Base-by-base conservation (phyloP, 2,888 invertebrate species). In the Tenthredo mesomela region DNA sequence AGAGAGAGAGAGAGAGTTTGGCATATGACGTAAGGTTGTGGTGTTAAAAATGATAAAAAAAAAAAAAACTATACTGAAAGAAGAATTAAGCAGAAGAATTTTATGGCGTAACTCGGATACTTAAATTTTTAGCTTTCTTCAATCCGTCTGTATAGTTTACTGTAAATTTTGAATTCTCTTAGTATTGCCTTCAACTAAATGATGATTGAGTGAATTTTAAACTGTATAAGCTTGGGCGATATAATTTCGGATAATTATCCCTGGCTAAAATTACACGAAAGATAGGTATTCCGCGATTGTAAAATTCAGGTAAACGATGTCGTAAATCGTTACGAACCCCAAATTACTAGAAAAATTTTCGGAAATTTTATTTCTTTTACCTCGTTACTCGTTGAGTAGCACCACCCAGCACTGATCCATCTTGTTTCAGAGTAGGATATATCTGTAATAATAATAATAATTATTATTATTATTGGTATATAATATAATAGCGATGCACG, bases 371-470 rank as follows among this genome's bases (percentile, higher is more conserved):
- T 82, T n/a, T 33, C 78, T 84, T 87, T 85, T 88, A 93, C 93
- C 93, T 93, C 85, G 93, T 92, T 85, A 93, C 93, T 89, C 93
- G 88, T 82, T 92, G 93, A 71, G 93, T 93, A 21, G 92, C 92
- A 75, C 92, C 91, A 70, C 92, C 92, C 61, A 93, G 89, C 12
- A 92, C 91, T 33, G 93, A 93, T 21, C 92, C 91, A 25, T 93
- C 93, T 86, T 93, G 93, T 87, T 93, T 93, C 87, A 93, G 86
- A 71, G 91, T 86, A 1, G 93, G 93, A 86, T 93, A 93, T 85
- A 93, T 92, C 93, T 93, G 91, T 7, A 73, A 73, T 5, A 73
- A 43, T 40, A n/a, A 73, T 37, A 43, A 21, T n/a, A n/a, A n/a
- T n/a, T n/a, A n/a, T 21, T 0, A 61, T 4, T 0, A 61, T 5